Evolutionary conservation across 2,113 vertebrate genomes (phyloP).

Genomic region (Callaeas wilsoni): DNA sequence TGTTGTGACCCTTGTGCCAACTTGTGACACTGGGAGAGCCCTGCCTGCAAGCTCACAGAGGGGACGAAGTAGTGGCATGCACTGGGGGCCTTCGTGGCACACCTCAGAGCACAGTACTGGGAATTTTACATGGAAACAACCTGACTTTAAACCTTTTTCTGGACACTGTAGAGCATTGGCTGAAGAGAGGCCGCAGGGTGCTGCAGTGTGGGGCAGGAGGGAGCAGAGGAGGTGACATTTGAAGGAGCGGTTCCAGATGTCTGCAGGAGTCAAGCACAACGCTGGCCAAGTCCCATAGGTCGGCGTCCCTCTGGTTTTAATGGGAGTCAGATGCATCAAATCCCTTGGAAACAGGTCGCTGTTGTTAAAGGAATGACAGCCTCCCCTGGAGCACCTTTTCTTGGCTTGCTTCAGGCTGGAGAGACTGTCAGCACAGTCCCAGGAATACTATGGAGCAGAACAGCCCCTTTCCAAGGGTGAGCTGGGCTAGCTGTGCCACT

Average conservation of each 20-base stretch:
- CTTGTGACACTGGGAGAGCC: not conserved
- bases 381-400: not conserved
- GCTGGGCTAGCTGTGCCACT: not conserved
- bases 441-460: not conserved
- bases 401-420: not conserved
- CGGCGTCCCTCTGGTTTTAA: not conserved
- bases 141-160: not conserved
- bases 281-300: not conserved
- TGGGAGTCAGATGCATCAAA: not conserved
- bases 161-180: not conserved
- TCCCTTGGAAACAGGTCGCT: not conserved
- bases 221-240: not conserved
- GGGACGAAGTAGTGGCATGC: fast-evolving
- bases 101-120: not conserved
- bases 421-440: not conserved
- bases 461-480: not conserved
- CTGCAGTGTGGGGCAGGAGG: not conserved
- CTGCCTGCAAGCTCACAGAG: fast-evolving
- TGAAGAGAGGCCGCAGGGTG: not conserved
- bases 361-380: not conserved
- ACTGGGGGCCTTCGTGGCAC: not conserved
- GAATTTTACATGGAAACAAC: not conserved
- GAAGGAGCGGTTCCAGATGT: not conserved
- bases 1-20: fast-evolving
- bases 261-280: fast-evolving